These are phyloP conservation scores for Rhingia campestris DNA, from an alignment of 2,888 invertebrate genomes.

Conservation along the genomic window DNA sequence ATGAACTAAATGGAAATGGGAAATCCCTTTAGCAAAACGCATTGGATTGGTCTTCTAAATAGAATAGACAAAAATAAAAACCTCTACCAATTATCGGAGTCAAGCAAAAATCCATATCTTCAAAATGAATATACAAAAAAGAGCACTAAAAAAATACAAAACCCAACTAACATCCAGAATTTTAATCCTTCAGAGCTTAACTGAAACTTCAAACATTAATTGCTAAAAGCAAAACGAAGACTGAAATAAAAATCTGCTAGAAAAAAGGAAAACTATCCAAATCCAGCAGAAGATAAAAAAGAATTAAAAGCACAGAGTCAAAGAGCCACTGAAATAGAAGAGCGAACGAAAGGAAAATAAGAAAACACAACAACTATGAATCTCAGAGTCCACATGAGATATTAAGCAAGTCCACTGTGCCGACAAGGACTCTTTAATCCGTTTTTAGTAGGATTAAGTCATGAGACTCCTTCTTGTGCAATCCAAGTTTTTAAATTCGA, in stretches of 20 bases:
- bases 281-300: constrained; percentile 10
- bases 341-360: neutral
- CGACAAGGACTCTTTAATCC: constrained; percentile 35
- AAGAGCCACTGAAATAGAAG: neutral
- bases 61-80: neutral
- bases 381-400: constrained; percentile 22
- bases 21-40: neutral
- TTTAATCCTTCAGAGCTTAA: constrained; percentile 34
- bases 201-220: constrained; percentile 44
- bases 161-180: constrained; percentile 15
- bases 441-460: constrained; percentile 40
- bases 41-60: neutral
- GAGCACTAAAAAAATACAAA: neutral
- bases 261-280: neutral
- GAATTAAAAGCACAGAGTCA: neutral
- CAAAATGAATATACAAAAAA: neutral
- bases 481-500: constrained; percentile 1
- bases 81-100: constrained; percentile 7
- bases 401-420: neutral
- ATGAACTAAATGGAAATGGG: neutral
- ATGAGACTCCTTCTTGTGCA: neutral
- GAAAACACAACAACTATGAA: constrained; percentile 12
- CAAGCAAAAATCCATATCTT: constrained; percentile 1
- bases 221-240: constrained; percentile 34
- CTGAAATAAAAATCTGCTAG: constrained; percentile 11